Evolutionary conservation across 2,797 vertebrate genomes (phyloP).

Genomic region (Catharus ustulatus): DNA sequence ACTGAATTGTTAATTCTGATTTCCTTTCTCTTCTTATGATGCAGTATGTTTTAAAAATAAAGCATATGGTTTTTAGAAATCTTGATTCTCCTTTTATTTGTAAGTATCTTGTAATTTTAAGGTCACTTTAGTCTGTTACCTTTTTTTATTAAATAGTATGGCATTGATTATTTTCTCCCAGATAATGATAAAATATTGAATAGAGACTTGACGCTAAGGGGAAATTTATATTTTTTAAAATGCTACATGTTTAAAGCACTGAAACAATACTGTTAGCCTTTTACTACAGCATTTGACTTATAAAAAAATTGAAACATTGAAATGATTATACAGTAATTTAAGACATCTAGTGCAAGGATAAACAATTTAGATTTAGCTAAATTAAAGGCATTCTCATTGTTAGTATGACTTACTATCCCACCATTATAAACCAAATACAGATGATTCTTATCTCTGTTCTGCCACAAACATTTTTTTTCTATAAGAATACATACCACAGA

Average conservation of each 20-base stretch:
- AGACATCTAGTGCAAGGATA: not conserved
- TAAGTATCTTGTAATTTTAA: not conserved
- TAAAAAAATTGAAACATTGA: not conserved
- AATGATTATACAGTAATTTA: not conserved
- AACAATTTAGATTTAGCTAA: constrained; percentile 35
- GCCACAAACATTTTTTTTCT: not conserved
- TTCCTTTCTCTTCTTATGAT: not conserved
- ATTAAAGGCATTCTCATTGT: not conserved
- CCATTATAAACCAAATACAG: constrained; percentile 28
- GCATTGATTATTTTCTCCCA: not conserved
- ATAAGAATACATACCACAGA: not conserved
- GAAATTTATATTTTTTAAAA: not conserved
- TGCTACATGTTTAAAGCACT: rapidly evolving
- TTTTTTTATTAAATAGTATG: not conserved
- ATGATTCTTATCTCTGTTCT: constrained; percentile 21
- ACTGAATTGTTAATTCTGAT: not conserved
- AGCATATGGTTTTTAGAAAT: not conserved
- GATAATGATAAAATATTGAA: not conserved
- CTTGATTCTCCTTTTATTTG: not conserved
- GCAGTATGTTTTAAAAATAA: not conserved
- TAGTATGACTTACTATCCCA: not conserved
- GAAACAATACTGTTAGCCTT: not conserved
- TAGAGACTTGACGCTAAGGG: not conserved
- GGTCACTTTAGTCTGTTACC: not conserved
- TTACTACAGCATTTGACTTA: not conserved